Evolutionary conservation across 2,797 vertebrate genomes (phyloP), one percentile per base, ranked within the genome.

Genomic region (Philypnodon macrostomus): DNA sequence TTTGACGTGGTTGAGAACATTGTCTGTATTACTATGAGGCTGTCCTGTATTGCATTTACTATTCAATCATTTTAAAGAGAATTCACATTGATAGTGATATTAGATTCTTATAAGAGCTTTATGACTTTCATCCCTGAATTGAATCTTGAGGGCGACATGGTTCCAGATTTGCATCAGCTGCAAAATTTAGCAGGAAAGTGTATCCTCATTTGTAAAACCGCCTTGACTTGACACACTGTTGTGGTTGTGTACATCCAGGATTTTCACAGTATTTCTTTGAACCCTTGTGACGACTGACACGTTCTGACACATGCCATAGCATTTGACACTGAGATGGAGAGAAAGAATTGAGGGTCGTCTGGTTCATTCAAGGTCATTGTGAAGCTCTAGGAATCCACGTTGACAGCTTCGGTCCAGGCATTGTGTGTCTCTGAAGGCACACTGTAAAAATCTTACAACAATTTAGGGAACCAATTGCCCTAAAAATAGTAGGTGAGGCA

Each of bases 231-330:
- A n/a, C 40, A 46, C 52, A 49, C 40, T 37, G 12, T 11, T 42
- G 34, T 39, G 46, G 45, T 10, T 57, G 21, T 48, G 36, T 41
- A 27, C 34, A 32, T 34, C 13, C 37, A 5, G 12, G 19, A 21
- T 72, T 68, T 50, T 47, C 44, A 31, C 35, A 51, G 32, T 47
- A 2, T 63, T 53, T 30, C 37, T 58, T 41, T 23, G 24, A 50
- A 52, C 29, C 5, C 47, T 51, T 38, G 26, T 53, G 44, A 69
- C 37, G 50, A 16, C 23, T 9, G 70, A 77, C 70, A 38, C 38
- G 58, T 72, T 62, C 16, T 70, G 75, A 75, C 70, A 70, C 27
- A 62, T 52, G 75, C 73, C 64, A 27, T 14, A 57, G 68, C 54
- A 58, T 37, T 42, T 62, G 58, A 81, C 39, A 52, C 29, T 2